Conservation (phyloP, 23 tunicate genomes). For the Corella eumyota region DNA sequence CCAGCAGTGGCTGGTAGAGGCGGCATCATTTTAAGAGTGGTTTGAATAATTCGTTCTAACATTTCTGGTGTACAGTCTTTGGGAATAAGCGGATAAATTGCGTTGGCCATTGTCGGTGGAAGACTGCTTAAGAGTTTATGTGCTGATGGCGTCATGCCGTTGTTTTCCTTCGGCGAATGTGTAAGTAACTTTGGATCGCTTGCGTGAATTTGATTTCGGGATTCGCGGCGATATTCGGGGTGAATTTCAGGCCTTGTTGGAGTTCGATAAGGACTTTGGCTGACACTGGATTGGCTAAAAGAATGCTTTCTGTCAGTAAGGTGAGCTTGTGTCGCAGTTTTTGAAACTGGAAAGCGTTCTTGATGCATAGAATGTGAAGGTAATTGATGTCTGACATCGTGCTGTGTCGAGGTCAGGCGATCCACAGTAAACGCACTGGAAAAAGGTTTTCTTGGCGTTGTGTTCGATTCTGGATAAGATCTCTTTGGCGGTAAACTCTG, state of each 20-base stretch:
- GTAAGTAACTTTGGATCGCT: neutral
- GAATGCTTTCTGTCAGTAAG: neutral
- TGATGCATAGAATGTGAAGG: neutral
- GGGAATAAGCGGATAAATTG: slow-evolving; percentile 4
- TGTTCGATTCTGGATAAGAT: neutral
- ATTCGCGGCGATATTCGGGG: neutral
- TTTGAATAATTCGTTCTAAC: slow-evolving; percentile 10
- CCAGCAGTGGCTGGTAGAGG: neutral
- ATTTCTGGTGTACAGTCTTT: slow-evolving; percentile 6
- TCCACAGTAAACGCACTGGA: slow-evolving; percentile 34
- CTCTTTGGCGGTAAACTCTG: neutral
- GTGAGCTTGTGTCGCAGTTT: neutral
- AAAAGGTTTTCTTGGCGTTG: slow-evolving; percentile 18
- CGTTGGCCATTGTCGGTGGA: slow-evolving; percentile 8
- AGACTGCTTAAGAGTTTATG: slow-evolving; percentile 1
- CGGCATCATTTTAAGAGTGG: slow-evolving; percentile 1
- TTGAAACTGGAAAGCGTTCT: neutral
- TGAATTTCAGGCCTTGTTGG: neutral
- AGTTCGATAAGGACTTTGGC: neutral
- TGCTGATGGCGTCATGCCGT: slow-evolving; percentile 2
- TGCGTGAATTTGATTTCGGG: neutral
- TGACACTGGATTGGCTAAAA: neutral
- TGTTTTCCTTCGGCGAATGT: neutral
- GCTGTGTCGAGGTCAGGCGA: slow-evolving; percentile 22
- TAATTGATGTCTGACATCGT: neutral